These are phyloP conservation scores for Phrynocephalus guinanensis DNA, from an alignment of 2,797 vertebrate genomes.

Conservation along the genomic window DNA sequence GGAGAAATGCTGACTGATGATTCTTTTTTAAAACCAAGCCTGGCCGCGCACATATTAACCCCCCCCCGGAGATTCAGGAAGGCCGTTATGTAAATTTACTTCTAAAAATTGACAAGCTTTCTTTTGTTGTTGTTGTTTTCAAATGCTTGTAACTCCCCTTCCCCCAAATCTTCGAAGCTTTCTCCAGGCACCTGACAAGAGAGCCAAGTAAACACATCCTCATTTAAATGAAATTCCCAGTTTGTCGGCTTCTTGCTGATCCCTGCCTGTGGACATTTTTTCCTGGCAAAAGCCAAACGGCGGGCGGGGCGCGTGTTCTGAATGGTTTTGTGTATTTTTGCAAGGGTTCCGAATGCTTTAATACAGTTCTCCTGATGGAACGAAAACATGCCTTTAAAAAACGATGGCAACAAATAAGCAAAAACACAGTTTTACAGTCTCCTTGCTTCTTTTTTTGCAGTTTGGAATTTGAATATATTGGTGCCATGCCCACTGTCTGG, in stretches of 20 bases:
- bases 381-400: background rate
- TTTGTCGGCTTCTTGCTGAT: background rate
- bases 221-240: accelerated
- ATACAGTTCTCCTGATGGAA: background rate
- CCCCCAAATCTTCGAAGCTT: background rate
- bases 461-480: background rate
- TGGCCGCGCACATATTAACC: slow-evolving; percentile 29
- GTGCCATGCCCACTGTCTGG: background rate
- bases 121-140: slow-evolving; percentile 30
- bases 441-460: background rate
- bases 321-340: background rate
- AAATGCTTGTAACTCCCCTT: background rate
- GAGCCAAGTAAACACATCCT: background rate
- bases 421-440: no score
- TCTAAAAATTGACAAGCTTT: background rate
- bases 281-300: background rate
- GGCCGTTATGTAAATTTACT: background rate
- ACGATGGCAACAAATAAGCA: background rate
- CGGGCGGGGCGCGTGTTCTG: no score
- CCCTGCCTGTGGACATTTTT: background rate
- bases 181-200: background rate
- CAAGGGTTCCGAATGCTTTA: background rate
- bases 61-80: slow-evolving; percentile 30
- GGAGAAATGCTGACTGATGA: background rate
- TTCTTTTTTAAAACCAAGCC: slow-evolving; percentile 22